Conservation (phyloP, 2,113 vertebrate genomes). For the Candoia aspera region DNA sequence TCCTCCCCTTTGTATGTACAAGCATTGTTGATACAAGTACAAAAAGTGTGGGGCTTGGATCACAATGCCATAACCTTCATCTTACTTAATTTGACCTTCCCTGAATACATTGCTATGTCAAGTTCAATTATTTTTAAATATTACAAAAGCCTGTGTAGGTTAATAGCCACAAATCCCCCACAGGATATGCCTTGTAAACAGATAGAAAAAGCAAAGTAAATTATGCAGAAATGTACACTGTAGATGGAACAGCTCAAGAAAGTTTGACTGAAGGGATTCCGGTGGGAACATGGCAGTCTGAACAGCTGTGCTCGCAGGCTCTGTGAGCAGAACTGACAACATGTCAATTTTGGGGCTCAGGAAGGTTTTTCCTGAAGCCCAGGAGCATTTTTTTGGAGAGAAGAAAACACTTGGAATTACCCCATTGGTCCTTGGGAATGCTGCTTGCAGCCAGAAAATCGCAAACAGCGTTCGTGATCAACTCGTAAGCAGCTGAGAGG, state of each 20-base stretch:
- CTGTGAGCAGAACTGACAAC: no score
- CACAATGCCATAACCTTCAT: neutral
- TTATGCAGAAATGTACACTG: neutral
- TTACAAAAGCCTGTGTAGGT: neutral
- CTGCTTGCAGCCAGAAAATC: no score
- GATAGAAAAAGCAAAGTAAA: neutral
- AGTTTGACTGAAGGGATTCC: no score
- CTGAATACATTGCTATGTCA: neutral
- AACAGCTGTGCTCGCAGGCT: no score
- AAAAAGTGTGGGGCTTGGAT: neutral
- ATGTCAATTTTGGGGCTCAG: no score
- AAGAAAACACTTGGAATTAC: no score
- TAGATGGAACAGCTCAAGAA: neutral
- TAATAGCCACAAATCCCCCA: neutral
- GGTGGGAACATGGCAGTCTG: no score
- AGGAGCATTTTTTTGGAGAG: no score
- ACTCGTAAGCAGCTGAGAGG: no score
- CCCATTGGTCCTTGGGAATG: no score
- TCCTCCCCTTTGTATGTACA: neutral
- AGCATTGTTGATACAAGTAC: neutral
- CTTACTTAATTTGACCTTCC: neutral
- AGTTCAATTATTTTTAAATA: neutral
- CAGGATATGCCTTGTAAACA: neutral
- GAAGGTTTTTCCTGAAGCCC: no score
- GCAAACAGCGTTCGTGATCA: no score